phyloP scores from a whole-genome alignment of 53 echinoderm and acorn worm species.

The Luidia sarsii region DNA sequence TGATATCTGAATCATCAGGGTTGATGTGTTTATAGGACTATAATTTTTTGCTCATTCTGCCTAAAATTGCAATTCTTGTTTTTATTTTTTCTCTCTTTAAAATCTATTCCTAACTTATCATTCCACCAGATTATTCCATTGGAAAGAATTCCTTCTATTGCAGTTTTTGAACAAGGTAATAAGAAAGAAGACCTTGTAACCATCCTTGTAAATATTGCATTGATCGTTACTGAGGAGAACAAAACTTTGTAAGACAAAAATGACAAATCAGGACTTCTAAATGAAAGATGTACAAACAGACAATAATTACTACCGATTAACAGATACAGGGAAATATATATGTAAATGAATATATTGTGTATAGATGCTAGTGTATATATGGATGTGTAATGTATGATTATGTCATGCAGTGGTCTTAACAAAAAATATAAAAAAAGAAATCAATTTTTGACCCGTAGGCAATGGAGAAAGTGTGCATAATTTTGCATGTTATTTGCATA shows the following conservation, averaged over 20 bases:
- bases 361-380: constrained; percentile 26
- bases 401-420: background rate
- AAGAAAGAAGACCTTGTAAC: too few relatives aligned
- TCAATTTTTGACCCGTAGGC: constrained; percentile 2
- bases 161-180: too few relatives aligned
- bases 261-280: background rate
- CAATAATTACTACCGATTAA: background rate
- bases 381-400: constrained; percentile 17
- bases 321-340: constrained; percentile 7
- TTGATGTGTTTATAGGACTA: too few relatives aligned
- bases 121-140: too few relatives aligned
- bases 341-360: constrained; percentile 32
- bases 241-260: background rate
- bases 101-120: too few relatives aligned
- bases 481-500: background rate
- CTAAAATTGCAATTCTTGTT: too few relatives aligned
- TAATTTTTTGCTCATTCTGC: too few relatives aligned
- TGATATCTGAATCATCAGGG: too few relatives aligned
- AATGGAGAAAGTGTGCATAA: background rate
- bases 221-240: too few relatives aligned
- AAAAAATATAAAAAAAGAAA: background rate
- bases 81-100: too few relatives aligned
- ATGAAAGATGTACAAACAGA: background rate
- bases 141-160: too few relatives aligned
- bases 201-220: too few relatives aligned